A percentile compares a stretch with the other conserved stretches of the same genome.
phyloP scores from a whole-genome alignment of 2,888 invertebrate species.

The Coelopa pilipes region DNA sequence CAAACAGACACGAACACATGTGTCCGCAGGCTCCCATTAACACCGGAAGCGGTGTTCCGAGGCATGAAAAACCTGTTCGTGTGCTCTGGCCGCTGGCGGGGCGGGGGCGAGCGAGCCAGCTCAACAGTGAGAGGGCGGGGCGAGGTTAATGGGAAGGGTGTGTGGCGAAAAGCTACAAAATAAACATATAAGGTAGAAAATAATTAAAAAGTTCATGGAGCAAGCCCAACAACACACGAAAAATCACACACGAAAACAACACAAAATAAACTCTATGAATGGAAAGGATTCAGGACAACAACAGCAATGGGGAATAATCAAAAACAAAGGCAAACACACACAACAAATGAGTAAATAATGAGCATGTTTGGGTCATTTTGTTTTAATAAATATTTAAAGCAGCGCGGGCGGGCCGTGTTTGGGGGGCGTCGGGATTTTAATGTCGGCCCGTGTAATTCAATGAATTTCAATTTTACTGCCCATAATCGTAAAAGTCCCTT shows the following conservation, averaged over 20 bases:
- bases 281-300: background rate
- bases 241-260: background rate
- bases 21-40: no score
- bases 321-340: background rate
- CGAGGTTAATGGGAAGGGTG: background rate
- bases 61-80: background rate
- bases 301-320: background rate
- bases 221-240: background rate
- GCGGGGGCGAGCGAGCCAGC: no score
- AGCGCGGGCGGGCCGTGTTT: no score
- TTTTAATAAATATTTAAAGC: slow-evolving; percentile 10
- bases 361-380: slow-evolving; percentile 2
- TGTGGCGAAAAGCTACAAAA: background rate
- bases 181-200: background rate
- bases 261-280: no score
- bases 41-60: background rate
- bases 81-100: background rate
- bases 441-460: no score
- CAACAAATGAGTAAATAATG: slow-evolving; percentile 2
- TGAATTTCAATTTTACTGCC: no score
- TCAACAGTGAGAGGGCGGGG: background rate
- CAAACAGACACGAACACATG: no score
- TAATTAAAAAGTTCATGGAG: background rate
- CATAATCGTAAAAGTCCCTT: no score
- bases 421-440: background rate